Conservation (phyloP, 2,113 vertebrate genomes). For the Mola mola region DNA sequence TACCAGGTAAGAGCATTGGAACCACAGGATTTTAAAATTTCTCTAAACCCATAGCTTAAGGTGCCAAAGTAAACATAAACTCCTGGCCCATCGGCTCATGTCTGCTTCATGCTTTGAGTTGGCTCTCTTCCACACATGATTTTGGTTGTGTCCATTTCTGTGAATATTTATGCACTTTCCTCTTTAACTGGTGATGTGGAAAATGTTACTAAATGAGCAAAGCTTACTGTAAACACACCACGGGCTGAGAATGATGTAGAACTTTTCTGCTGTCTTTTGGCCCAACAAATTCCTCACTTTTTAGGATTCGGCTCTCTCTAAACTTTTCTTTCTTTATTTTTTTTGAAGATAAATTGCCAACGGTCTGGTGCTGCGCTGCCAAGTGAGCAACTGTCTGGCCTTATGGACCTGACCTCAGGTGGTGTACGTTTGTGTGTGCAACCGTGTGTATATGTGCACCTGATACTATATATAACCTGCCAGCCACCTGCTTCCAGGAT, state of each 20-base stretch:
- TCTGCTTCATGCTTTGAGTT: neutral
- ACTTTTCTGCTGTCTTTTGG: slow-evolving; percentile 1
- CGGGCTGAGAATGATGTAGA: neutral
- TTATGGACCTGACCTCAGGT: slow-evolving; percentile 39
- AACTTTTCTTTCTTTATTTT: slow-evolving; percentile 27
- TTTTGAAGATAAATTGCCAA: slow-evolving; percentile 82
- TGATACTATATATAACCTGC: slow-evolving; percentile 8
- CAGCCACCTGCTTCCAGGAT: slow-evolving; percentile 34
- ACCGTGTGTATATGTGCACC: slow-evolving; percentile 4
- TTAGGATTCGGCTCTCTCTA: too few species aligned
- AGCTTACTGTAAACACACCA: neutral
- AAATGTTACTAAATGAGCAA: neutral
- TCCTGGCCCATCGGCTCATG: neutral
- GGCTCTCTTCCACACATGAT: neutral
- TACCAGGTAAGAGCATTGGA: neutral
- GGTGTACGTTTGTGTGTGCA: slow-evolving; percentile 11
- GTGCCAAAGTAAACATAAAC: neutral
- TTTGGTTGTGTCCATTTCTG: neutral
- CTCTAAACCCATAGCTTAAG: neutral
- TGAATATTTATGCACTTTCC: neutral
- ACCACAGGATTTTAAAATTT: neutral
- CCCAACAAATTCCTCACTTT: neutral
- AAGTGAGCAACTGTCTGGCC: slow-evolving; percentile 76
- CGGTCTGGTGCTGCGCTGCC: slow-evolving; percentile 80
- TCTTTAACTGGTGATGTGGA: neutral